Evolutionary conservation across 2,113 vertebrate species (phyloP).

Genomic region (Lepus europaeus): DNA sequence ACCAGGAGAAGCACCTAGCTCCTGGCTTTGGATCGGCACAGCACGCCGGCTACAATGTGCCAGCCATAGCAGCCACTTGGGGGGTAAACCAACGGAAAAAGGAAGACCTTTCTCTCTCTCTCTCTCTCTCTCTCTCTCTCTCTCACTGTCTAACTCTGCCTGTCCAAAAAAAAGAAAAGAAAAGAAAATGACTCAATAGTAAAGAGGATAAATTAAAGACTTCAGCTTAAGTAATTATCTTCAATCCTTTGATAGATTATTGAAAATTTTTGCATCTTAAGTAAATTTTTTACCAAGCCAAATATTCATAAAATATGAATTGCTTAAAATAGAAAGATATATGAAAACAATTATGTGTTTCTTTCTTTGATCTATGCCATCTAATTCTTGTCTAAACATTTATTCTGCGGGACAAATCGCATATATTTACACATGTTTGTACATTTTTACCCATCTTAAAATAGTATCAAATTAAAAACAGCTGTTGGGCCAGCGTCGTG

Average conservation of each 20-base stretch:
- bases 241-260: conserved; percentile 13
- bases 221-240: conserved; percentile 8
- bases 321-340: conserved; percentile 4
- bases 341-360: neutral
- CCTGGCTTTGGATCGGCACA: too few relatives aligned
- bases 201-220: conserved; percentile 6
- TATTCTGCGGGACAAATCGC: neutral
- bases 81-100: too few relatives aligned
- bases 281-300: neutral
- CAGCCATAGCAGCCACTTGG: too few relatives aligned
- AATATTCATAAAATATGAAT: neutral
- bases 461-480: neutral
- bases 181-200: neutral
- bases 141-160: too few relatives aligned
- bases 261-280: neutral
- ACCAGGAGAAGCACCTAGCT: too few relatives aligned
- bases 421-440: neutral
- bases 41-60: too few relatives aligned
- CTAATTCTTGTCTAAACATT: neutral
- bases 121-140: too few relatives aligned
- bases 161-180: too few relatives aligned
- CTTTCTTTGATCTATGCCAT: neutral
- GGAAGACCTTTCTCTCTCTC: too few relatives aligned
- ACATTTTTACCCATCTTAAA: neutral
- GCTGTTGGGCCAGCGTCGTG: neutral